Evolutionary conservation across 1,140 invertebrate genomes (phyloP).

Genomic region (Procambarus clarkii): DNA sequence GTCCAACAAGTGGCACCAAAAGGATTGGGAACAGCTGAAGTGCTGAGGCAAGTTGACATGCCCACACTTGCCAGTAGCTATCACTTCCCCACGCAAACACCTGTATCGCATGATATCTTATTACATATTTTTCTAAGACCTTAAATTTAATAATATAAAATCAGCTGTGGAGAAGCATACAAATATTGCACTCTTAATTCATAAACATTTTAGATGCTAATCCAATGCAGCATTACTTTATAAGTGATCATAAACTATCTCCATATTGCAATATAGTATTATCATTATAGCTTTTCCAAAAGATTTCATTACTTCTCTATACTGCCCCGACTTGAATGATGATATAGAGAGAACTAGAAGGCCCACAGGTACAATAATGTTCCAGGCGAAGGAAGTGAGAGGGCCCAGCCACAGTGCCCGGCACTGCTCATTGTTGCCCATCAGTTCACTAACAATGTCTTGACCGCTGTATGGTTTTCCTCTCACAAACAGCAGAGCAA

Average conservation of each 20-base stretch:
- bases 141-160: neutral
- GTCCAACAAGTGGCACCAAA: slow-evolving; percentile 84
- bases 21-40: slow-evolving; percentile 87
- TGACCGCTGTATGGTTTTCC: slow-evolving; percentile 89
- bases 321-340: slow-evolving; percentile 85
- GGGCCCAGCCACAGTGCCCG: slow-evolving; percentile 77
- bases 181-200: too few relatives aligned
- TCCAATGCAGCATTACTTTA: too few relatives aligned
- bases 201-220: too few relatives aligned
- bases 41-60: slow-evolving; percentile 84
- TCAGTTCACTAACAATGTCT: slow-evolving; percentile 81
- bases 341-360: slow-evolving; percentile 84
- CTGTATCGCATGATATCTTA: slow-evolving; percentile 73
- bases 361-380: slow-evolving; percentile 78
- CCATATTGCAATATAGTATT: neutral
- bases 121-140: neutral
- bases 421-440: slow-evolving; percentile 47
- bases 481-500: slow-evolving; percentile 70
- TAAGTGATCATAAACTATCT: neutral
- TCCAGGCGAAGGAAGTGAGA: slow-evolving; percentile 91
- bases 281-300: neutral
- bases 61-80: slow-evolving; percentile 85
- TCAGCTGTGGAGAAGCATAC: too few relatives aligned
- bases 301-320: slow-evolving; percentile 79
- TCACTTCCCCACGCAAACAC: slow-evolving; percentile 77